phyloP scores from a whole-genome alignment of 2,797 vertebrate species.

The Numenius phaeopus region DNA sequence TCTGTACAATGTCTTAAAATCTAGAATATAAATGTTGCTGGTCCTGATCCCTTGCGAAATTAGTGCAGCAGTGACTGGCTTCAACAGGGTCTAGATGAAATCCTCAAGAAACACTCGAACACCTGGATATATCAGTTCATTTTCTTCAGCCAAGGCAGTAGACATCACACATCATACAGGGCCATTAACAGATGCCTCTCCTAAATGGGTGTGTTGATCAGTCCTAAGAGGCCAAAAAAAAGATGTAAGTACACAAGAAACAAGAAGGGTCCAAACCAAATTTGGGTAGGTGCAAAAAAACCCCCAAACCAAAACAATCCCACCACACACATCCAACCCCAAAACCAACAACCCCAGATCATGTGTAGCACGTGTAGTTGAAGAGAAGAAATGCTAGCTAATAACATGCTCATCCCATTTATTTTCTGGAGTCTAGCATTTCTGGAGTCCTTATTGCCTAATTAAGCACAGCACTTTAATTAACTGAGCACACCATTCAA shows the following conservation, averaged over 20 bases:
- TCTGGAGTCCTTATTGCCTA: neutral
- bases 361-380: neutral
- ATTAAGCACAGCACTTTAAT: neutral
- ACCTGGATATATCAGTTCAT: constrained; percentile 80
- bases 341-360: neutral
- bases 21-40: constrained; percentile 93
- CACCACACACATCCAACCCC: neutral
- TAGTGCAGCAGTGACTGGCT: constrained; percentile 85
- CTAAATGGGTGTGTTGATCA: constrained; percentile 82
- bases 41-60: constrained; percentile 92
- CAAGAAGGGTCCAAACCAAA: neutral
- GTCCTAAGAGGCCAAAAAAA: constrained; percentile 77
- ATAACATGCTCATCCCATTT: neutral
- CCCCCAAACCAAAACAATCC: neutral
- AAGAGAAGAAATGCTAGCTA: neutral
- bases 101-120: constrained; percentile 78
- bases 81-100: constrained; percentile 77
- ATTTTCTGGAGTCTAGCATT: neutral
- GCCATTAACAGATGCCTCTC: constrained; percentile 89
- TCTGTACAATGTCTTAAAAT: constrained; percentile 94
- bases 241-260: neutral
- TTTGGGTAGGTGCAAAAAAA: neutral
- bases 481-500: neutral
- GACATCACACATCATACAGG: constrained; percentile 87
- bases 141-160: constrained; percentile 82